Percentiles rank a stretch among this genome's conserved stretches.
These are phyloP conservation scores for Taenioides sp. DNA, from an alignment of 2,797 vertebrate species.

Conservation along the genomic window DNA sequence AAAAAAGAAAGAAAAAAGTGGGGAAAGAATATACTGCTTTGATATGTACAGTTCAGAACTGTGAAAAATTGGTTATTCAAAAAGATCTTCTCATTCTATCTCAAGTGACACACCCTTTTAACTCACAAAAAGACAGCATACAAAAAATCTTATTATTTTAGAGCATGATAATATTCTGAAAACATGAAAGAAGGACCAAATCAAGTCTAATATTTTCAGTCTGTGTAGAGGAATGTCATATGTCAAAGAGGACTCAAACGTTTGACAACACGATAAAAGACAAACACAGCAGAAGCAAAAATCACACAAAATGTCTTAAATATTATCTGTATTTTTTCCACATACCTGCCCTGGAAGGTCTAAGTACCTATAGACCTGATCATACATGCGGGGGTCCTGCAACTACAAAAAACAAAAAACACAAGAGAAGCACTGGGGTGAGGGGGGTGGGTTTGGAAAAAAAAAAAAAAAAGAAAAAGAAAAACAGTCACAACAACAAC, in stretches of 20 bases:
- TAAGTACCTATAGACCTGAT: constrained; percentile 85
- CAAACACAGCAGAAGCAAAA: constrained; percentile 41
- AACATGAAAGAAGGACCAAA: not conserved
- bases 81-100: not conserved
- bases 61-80: not conserved
- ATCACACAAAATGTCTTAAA: constrained; percentile 46
- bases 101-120: not conserved
- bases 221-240: not conserved
- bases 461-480: constrained; percentile 36
- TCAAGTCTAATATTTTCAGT: not conserved
- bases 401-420: constrained; percentile 78
- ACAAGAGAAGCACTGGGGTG: constrained; percentile 71
- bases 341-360: constrained; percentile 84
- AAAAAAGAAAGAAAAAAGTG: not conserved
- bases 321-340: constrained; percentile 54
- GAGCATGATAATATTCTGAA: not conserved
- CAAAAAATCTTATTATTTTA: not conserved
- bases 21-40: not conserved
- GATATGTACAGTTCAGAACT: not conserved
- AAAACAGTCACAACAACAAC: constrained; percentile 44
- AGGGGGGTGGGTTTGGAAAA: constrained; percentile 46
- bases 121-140: not conserved
- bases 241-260: not conserved
- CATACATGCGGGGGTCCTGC: constrained; percentile 82
- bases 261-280: not conserved